Percentiles rank a stretch among this genome's conserved stretches.
phyloP scores from a whole-genome alignment of 2,888 invertebrate species.

The Polyommatus iphigenia region DNA sequence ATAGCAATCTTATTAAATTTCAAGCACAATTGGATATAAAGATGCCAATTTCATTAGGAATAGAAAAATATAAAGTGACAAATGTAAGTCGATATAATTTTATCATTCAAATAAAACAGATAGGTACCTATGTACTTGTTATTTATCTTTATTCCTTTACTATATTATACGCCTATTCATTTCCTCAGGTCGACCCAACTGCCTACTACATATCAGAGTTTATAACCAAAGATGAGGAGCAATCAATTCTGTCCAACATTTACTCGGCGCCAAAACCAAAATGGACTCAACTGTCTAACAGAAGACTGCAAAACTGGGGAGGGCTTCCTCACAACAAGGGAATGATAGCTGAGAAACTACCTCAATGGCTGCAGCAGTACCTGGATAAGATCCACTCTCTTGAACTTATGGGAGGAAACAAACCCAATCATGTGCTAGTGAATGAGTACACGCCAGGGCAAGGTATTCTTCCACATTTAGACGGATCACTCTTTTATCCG shows the following conservation, averaged over 20 bases:
- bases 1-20: background rate
- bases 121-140: background rate
- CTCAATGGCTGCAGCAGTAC: conserved; percentile 89
- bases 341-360: conserved; percentile 93
- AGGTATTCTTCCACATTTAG: conserved; percentile 98
- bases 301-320: conserved; percentile 98
- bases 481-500: conserved; percentile 96
- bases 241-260: conserved; percentile 85
- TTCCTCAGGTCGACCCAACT: conserved; percentile 76
- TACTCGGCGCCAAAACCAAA: conserved; percentile 93
- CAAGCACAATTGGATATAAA: background rate
- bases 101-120: no score
- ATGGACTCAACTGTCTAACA: conserved; percentile 95
- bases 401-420: conserved; percentile 84
- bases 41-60: conserved; percentile 24
- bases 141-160: background rate
- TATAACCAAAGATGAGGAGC: conserved; percentile 87
- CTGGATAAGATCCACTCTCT: conserved; percentile 85
- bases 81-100: conserved; percentile 38
- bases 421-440: conserved; percentile 95
- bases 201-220: conserved; percentile 93
- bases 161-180: background rate
- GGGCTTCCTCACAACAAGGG: conserved; percentile 91
- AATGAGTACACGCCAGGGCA: conserved; percentile 97
- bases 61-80: conserved; percentile 38